phyloP scores from a whole-genome alignment of 2,113 vertebrate species.

The Irena cyanogastra region DNA sequence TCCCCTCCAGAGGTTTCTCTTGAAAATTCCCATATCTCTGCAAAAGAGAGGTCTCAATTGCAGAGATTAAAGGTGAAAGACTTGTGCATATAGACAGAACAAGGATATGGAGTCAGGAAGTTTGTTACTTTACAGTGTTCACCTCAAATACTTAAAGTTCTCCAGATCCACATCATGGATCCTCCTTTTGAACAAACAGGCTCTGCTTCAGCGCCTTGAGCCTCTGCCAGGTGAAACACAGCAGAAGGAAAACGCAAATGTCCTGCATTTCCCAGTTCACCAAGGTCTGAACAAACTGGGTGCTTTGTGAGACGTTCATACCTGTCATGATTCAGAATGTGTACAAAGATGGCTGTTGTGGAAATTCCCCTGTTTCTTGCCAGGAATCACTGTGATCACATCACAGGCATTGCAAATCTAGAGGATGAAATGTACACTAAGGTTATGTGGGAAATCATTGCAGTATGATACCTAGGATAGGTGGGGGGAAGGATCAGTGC shows the following conservation, averaged over 20 bases:
- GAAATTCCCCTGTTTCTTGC: neutral
- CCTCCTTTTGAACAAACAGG: neutral
- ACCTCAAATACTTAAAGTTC: neutral
- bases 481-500: neutral
- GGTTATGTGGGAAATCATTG: neutral
- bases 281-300: neutral
- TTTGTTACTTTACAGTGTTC: neutral
- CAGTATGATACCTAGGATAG: too few relatives aligned
- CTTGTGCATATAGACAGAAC: neutral
- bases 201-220: neutral
- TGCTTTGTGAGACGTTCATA: neutral
- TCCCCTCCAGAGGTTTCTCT: neutral
- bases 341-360: neutral
- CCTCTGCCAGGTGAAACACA: neutral
- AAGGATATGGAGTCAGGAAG: neutral
- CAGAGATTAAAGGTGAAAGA: neutral
- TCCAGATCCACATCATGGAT: rapidly evolving
- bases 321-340: rapidly evolving
- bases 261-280: neutral
- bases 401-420: neutral
- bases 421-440: neutral
- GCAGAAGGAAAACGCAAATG: neutral
- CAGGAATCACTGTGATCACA: rapidly evolving
- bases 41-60: neutral
- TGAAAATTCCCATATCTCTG: neutral